Percentiles rank a stretch among this genome's conserved stretches.
These are phyloP conservation scores for Oophaga sylvatica DNA, from an alignment of 2,797 vertebrate species.

Conservation along the genomic window DNA sequence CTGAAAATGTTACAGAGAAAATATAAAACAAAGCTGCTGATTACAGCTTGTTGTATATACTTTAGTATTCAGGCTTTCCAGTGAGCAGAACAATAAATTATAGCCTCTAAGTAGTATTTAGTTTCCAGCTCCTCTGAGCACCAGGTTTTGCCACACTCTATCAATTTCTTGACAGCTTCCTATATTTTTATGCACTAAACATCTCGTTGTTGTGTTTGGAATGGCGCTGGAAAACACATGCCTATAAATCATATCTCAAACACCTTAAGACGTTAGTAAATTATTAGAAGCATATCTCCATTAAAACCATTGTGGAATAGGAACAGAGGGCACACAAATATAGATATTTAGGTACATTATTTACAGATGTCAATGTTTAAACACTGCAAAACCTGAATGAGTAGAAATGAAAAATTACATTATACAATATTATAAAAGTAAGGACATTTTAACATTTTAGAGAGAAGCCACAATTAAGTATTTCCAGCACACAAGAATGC, in stretches of 20 bases:
- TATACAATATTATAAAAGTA: neutral
- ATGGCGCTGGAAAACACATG: slow-evolving; percentile 48
- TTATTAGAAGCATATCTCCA: slow-evolving; percentile 50
- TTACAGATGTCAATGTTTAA: neutral
- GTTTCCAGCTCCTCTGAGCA: slow-evolving; percentile 56
- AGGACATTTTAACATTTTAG: neutral
- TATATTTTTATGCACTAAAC: slow-evolving; percentile 62
- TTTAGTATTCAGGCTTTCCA: slow-evolving; percentile 48
- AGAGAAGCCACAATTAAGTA: neutral
- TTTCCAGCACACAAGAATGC: too few species aligned
- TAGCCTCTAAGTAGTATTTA: slow-evolving; percentile 60
- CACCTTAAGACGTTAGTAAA: slow-evolving; percentile 51
- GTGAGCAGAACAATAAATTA: slow-evolving; percentile 59
- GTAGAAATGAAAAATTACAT: neutral
- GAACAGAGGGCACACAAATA: slow-evolving; percentile 14
- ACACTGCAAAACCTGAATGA: neutral
- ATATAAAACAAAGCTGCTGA: slow-evolving; percentile 16
- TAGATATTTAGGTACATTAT: neutral
- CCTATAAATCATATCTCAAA: slow-evolving; percentile 57
- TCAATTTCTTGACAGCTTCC: slow-evolving; percentile 60
- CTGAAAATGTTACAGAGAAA: neutral
- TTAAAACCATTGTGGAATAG: neutral
- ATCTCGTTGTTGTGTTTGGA: slow-evolving; percentile 55
- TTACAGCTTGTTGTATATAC: slow-evolving; percentile 30
- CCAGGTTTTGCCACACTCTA: slow-evolving; percentile 58